Percentiles rank a stretch among this genome's conserved stretches.
These are phyloP conservation scores for Turnix velox DNA, from an alignment of 2,113 vertebrate species.

Conservation along the genomic window DNA sequence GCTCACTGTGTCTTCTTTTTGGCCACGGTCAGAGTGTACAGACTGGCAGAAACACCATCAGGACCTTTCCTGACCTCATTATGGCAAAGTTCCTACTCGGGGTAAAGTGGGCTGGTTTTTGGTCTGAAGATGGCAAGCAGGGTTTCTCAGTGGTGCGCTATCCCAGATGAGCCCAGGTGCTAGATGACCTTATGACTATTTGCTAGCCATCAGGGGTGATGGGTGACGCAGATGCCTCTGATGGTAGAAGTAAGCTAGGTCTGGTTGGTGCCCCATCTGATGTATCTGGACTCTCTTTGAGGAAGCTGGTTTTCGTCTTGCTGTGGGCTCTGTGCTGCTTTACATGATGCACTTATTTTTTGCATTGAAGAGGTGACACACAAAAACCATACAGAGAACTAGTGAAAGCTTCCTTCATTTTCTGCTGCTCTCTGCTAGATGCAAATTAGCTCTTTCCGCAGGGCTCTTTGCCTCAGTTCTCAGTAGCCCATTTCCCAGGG, in stretches of 20 bases:
- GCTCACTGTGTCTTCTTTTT: not conserved
- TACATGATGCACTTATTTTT: not conserved
- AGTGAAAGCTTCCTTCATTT: not conserved
- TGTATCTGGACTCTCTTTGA: not conserved
- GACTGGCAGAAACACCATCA: not conserved
- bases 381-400: not conserved
- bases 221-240: not conserved
- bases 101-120: not conserved
- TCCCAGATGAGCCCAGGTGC: not conserved
- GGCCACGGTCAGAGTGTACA: not conserved
- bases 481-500: not conserved
- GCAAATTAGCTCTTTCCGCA: not conserved
- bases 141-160: not conserved
- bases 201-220: not conserved
- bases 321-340: not conserved
- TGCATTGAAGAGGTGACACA: not conserved
- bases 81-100: rapidly evolving
- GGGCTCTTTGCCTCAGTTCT: not conserved
- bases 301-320: not conserved
- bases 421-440: not conserved
- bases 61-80: not conserved
- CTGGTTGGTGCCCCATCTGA: not conserved
- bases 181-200: not conserved
- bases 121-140: not conserved
- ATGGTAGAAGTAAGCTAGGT: not conserved